Base-by-base conservation (phyloP, 2,888 invertebrate species). In the Caenorhabditis auriculariae region DNA sequence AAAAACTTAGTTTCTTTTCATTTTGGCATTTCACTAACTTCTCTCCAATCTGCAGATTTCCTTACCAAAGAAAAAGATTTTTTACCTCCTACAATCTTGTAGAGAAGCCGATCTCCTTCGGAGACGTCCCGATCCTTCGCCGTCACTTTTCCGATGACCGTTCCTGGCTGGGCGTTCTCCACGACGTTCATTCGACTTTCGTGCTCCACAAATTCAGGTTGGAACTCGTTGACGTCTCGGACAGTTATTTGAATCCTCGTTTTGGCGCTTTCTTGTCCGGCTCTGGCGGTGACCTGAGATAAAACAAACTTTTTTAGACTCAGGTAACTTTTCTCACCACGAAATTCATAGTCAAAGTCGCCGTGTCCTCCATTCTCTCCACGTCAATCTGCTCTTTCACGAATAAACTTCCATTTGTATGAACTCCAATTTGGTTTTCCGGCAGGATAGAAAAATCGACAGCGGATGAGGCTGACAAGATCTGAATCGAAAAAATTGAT, bases 211-310 rank as follows among this genome's bases (percentile, higher is more conserved):
- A 80, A 79, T 43, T 58, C 53, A 1, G 80, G 80, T 17, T 48
- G 29, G 54, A 69, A 75, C 47, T 78, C 79, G 56, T 79, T 72
- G 24, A 69, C 77, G 37, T 80, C 77, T n/a, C 66, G 56, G 21
- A 78, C 59, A 21, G 77, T 74, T 17, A 77, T 50, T 47, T 71
- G 65, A 1, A 79, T 43, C 9, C 63, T 62, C 5, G 72, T 54
- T 4, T 60, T 51, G 1, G 74, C 58, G 9, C 46, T 43, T 32
- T 68, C 62, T 0, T 51, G 28, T 12, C 58, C 55, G 24, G 42
- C 54, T 7, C 44, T 47, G 2, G 41, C 61, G 21, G 55, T 55
- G 12, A 60, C 37, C 43, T 59, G 42, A 37, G 19, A 32, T 28
- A 5, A 5, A 6, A 46, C 7, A 9, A 47, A 47, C 12, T 15